Percentiles rank a stretch among this genome's conserved stretches.
Conservation (phyloP, 2,113 vertebrate species). For the Atrichornis clamosus region DNA sequence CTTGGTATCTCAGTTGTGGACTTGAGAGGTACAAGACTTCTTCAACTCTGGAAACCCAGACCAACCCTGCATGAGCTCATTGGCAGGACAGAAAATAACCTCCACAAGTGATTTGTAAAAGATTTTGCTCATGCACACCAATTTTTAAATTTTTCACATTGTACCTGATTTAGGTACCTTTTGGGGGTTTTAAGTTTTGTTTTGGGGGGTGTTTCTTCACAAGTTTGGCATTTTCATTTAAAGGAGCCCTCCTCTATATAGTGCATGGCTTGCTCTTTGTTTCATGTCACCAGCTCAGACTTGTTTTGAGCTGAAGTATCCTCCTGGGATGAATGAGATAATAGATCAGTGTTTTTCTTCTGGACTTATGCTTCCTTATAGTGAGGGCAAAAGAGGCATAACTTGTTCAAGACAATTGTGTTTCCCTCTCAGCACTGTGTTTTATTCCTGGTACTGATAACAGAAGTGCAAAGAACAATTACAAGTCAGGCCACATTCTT, state of each 20-base stretch:
- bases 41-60: neutral
- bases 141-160: neutral
- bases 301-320: neutral
- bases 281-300: neutral
- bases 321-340: neutral
- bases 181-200: neutral
- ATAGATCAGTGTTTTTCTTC: neutral
- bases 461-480: neutral
- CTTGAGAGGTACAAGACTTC: neutral
- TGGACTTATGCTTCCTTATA: neutral
- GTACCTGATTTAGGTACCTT: neutral
- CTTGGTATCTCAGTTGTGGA: rapidly evolving
- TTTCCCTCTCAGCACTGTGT: neutral
- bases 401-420: neutral
- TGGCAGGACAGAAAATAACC: neutral
- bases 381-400: neutral
- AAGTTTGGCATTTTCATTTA: neutral
- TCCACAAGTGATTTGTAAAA: neutral
- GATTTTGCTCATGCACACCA: neutral
- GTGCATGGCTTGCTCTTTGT: neutral
- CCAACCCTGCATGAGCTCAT: neutral
- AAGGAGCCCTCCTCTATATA: neutral
- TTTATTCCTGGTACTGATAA: neutral
- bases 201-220: neutral
- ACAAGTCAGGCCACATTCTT: neutral